phyloP scores from a whole-genome alignment of 2,113 vertebrate species.

The Malurus elegans region DNA sequence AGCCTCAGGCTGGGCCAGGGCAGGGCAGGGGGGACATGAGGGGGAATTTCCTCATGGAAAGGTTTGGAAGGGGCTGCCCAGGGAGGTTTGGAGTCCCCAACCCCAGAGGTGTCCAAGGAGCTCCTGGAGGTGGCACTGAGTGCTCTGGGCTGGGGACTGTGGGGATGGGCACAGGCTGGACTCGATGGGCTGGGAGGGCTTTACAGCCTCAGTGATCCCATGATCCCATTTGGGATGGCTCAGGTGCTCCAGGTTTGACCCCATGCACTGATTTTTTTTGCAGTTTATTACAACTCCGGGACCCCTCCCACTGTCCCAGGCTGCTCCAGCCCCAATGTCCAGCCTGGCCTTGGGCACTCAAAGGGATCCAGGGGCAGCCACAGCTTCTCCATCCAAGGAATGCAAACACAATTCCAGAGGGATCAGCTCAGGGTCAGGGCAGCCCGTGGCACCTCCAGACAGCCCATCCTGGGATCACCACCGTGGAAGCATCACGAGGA shows the following conservation, averaged over 20 bases:
- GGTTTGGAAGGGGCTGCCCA: accelerated
- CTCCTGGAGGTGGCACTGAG: accelerated
- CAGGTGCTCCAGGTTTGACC: background rate
- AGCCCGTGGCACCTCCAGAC: accelerated
- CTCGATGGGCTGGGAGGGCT: accelerated
- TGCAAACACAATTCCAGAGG: accelerated
- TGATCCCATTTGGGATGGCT: background rate
- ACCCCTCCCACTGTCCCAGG: background rate
- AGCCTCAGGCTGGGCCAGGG: background rate
- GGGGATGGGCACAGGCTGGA: background rate
- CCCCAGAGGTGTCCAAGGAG: background rate
- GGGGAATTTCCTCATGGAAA: background rate
- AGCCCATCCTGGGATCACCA: accelerated
- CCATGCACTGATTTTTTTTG: background rate
- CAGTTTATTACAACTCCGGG: no score
- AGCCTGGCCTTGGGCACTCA: background rate
- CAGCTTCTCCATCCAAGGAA: background rate
- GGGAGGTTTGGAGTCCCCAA: accelerated
- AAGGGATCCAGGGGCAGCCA: background rate
- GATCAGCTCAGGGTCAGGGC: background rate
- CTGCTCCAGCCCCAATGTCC: accelerated
- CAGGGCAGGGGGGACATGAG: background rate
- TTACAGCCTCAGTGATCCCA: background rate
- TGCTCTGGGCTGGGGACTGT: background rate
- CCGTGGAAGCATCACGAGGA: background rate